Evolutionary conservation across 2,888 invertebrate genomes (phyloP).

Genomic region (Petrolisthes cinctipes): DNA sequence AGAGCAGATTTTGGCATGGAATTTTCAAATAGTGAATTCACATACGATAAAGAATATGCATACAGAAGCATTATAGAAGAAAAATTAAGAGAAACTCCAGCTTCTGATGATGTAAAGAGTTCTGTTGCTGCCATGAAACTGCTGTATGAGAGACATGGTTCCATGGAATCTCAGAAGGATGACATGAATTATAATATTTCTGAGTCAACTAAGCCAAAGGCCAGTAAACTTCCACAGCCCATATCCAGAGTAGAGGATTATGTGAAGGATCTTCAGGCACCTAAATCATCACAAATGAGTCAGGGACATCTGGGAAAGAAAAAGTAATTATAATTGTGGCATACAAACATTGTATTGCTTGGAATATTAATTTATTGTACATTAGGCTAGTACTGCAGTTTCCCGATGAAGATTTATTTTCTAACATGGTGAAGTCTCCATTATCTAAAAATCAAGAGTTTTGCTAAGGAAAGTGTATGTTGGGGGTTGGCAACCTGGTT

Average conservation of each 20-base stretch:
- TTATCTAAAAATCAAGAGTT: too few species aligned
- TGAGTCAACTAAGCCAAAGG: not conserved
- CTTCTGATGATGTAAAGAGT: conserved; percentile 52
- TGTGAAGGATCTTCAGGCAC: not conserved
- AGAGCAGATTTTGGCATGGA: not conserved
- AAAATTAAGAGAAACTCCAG: conserved; percentile 31
- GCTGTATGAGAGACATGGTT: conserved; percentile 27
- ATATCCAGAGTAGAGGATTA: not conserved
- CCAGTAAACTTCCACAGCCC: not conserved
- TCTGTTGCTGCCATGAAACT: conserved; percentile 42
- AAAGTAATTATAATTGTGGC: conserved; percentile 5
- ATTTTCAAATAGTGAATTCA: not conserved
- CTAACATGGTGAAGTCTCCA: not conserved
- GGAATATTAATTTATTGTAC: not conserved
- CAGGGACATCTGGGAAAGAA: not conserved
- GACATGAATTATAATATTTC: not conserved
- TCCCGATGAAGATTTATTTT: not conserved
- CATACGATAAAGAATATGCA: not conserved
- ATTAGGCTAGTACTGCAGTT: not conserved
- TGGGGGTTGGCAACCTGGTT: too few species aligned
- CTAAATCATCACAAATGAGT: not conserved
- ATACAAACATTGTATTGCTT: too few species aligned
- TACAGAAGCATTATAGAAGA: not conserved
- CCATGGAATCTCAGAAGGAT: not conserved
- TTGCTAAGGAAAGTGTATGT: too few species aligned